Conservation (phyloP, 2,888 invertebrate species). For the Leucophenga maculata region DNA sequence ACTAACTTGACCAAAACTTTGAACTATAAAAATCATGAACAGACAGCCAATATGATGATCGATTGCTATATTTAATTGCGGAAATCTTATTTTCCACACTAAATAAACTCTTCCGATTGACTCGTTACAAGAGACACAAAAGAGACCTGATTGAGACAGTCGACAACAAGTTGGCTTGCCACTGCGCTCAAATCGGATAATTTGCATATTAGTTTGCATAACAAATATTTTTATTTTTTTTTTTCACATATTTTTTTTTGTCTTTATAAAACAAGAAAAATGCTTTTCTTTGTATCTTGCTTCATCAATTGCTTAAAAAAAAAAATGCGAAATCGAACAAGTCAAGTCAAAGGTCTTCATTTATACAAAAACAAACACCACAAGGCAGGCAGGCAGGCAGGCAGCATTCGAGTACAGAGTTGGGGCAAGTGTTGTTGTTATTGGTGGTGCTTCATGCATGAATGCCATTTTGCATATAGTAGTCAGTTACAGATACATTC, state of each 20-base stretch:
- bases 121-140: too few relatives aligned
- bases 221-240: conserved; percentile 5
- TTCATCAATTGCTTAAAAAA: conserved; percentile 8
- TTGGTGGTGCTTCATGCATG: conserved; percentile 12
- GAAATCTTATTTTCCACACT: too few relatives aligned
- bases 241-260: too few relatives aligned
- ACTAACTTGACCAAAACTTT: too few relatives aligned
- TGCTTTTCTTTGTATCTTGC: conserved; percentile 6
- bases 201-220: conserved; percentile 19
- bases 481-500: background rate
- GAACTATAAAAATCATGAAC: too few relatives aligned
- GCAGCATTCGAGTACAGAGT: background rate
- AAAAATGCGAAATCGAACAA: conserved; percentile 5
- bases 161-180: too few relatives aligned
- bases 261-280: background rate
- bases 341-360: conserved; percentile 35
- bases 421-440: background rate
- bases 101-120: too few relatives aligned
- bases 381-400: background rate
- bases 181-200: background rate
- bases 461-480: conserved; percentile 1
- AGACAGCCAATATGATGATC: too few relatives aligned
- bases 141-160: too few relatives aligned
- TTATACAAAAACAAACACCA: conserved; percentile 14
- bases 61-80: too few relatives aligned